Base-by-base conservation (phyloP, 2,888 invertebrate species). In the Epirrhoe tristata region DNA sequence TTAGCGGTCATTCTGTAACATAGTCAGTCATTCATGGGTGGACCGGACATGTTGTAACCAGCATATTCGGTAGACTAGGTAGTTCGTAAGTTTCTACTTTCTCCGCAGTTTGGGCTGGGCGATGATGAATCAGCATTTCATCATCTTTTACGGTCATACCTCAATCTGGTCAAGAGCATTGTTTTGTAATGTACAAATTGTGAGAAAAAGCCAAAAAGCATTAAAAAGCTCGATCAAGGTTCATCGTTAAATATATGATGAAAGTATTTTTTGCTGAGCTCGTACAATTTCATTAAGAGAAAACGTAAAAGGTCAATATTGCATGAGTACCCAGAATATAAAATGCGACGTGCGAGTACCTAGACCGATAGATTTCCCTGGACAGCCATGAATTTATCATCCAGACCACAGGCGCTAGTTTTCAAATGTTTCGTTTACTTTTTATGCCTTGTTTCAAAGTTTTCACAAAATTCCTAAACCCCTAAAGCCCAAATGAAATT, bases 361-460 rank as follows among this genome's bases (percentile, higher is more conserved):
- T 62, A 67, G 60, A 66, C 57, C 69, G 61, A 58, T 58, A 67
- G 71, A 71, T 71, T 72, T 73, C 69, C 70, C 73, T 53, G 51
- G 70, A 61, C 62, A 69, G 65, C 50, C 57, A 66, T 73, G 66
- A 72, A 72, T 71, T 59, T 67, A 69, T 69, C 67, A 73, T 69
- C 59, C 66, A 43, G 67, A 48, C 63, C 59, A 32, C 60, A 32
- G 50, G n/a, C 36, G 36, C 43, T 39, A 31, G 48, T 66, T 66
- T 60, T 56, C 17, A 58, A 51, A 58, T 32, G 32, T 60, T 65
- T 65, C 58, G 50, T 59, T 66, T 52, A 55, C 32, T 52, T 60
- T 50, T 36, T 60, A 53, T 48, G 50, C 55, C 48, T 36, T 34
- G 48, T 62, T 62, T 24, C 36, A 55, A 59, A 46, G 36, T 16